Conservation (phyloP, 2,113 vertebrate genomes). For the Poeciliopsis retropinna region DNA sequence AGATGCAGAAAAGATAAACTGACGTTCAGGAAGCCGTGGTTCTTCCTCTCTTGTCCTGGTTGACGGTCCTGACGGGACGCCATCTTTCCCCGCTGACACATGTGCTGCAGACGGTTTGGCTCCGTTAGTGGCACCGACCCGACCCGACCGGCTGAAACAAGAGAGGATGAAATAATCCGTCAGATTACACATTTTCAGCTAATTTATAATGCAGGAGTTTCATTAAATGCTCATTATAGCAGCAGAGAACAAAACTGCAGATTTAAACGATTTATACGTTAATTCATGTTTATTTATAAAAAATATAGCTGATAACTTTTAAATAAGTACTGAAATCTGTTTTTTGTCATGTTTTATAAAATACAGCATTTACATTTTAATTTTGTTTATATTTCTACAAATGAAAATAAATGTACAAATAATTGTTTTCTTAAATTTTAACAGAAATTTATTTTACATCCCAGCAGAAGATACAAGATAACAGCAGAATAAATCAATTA, state of each 20-base stretch:
- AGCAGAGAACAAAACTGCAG: not conserved
- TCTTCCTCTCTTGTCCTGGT: conserved; percentile 54
- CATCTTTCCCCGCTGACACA: conserved; percentile 86
- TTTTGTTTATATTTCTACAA: no score
- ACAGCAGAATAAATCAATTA: no score
- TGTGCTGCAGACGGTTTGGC: conserved; percentile 91
- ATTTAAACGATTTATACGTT: not conserved
- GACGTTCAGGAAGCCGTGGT: conserved; percentile 41
- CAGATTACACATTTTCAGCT: not conserved
- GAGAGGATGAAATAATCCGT: conserved; percentile 10
- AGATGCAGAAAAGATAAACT: not conserved
- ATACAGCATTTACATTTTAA: no score
- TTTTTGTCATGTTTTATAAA: no score
- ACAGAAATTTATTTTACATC: no score
- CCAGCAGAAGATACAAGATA: no score
- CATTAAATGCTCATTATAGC: not conserved
- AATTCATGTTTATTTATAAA: not conserved
- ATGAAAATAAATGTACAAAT: no score
- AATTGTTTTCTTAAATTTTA: no score
- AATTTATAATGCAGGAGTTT: not conserved
- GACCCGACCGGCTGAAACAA: conserved; percentile 66
- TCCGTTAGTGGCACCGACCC: conserved; percentile 78
- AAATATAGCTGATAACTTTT: no score
- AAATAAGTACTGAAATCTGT: no score
- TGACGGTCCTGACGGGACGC: conserved; percentile 76